These are phyloP conservation scores for Meliscaeva auricollis DNA, from an alignment of 2,888 invertebrate species.

Conservation along the genomic window DNA sequence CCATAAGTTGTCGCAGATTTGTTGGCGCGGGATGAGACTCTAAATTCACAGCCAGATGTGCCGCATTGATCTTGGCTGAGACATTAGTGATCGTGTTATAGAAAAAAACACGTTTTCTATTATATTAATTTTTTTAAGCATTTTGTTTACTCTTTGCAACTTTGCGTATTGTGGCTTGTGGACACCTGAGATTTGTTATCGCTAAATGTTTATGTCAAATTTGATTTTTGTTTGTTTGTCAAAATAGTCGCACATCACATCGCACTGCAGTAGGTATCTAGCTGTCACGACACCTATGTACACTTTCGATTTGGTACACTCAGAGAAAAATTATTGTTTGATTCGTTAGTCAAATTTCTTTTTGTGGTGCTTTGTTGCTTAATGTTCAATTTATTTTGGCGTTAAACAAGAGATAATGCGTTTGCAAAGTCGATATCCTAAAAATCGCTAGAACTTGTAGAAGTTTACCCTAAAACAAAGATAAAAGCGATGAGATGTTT, in stretches of 20 bases:
- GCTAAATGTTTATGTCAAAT: slow-evolving; percentile 70
- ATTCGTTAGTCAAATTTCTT: too few relatives aligned
- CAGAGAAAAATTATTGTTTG: not conserved
- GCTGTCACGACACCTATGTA: slow-evolving; percentile 5
- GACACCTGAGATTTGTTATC: slow-evolving; percentile 65
- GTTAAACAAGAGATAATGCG: too few relatives aligned
- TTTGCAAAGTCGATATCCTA: too few relatives aligned
- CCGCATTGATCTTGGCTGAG: slow-evolving; percentile 40
- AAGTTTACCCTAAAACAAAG: too few relatives aligned
- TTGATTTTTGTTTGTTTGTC: slow-evolving; percentile 33
- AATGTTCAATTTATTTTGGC: too few relatives aligned
- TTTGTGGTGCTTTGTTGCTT: too few relatives aligned
- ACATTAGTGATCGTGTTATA: slow-evolving; percentile 54
- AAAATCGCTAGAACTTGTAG: too few relatives aligned
- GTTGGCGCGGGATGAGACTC: slow-evolving; percentile 47
- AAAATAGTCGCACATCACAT: slow-evolving; percentile 41
- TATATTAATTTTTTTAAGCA: slow-evolving; percentile 2
- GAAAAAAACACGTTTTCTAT: slow-evolving; percentile 52
- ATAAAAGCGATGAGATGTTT: too few relatives aligned
- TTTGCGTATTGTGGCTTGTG: slow-evolving; percentile 51
- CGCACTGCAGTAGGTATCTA: not conserved
- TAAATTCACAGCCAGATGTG: slow-evolving; percentile 63
- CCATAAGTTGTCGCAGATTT: slow-evolving; percentile 68
- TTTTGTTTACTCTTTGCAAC: slow-evolving; percentile 32
- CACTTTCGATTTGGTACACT: slow-evolving; percentile 43